Conservation (phyloP, 2,888 invertebrate genomes). For the Cheilosia vulpina region DNA sequence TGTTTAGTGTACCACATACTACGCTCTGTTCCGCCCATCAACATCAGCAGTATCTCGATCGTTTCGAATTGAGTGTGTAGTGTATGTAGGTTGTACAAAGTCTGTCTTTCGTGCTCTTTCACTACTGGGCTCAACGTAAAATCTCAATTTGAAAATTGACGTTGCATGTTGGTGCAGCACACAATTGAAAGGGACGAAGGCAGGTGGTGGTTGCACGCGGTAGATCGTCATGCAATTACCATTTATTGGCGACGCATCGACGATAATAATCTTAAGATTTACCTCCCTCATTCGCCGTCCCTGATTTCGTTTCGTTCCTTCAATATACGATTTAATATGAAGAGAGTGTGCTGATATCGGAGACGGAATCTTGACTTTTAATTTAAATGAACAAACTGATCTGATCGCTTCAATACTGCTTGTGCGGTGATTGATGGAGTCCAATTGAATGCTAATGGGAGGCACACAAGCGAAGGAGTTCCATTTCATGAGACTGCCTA, state of each 20-base stretch:
- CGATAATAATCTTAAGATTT: conserved; percentile 49
- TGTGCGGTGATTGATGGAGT: conserved; percentile 67
- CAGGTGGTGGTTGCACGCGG: conserved; percentile 28
- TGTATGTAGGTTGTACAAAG: conserved; percentile 27
- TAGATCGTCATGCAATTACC: conserved; percentile 52
- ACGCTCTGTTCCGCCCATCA: conserved; percentile 62
- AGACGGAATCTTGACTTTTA: conserved; percentile 55
- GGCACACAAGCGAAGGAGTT: conserved; percentile 31
- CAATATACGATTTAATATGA: background rate
- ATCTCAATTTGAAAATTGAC: conserved; percentile 63
- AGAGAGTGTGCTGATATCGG: conserved; percentile 50
- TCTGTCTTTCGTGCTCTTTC: conserved; percentile 3
- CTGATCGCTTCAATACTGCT: conserved; percentile 49
- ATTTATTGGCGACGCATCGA: conserved; percentile 57
- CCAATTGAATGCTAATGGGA: conserved; percentile 60
- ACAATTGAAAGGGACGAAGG: conserved; percentile 25
- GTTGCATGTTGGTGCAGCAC: conserved; percentile 48
- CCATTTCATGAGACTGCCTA: conserved; percentile 37
- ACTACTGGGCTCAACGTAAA: conserved; percentile 32
- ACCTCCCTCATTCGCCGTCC: conserved; percentile 9
- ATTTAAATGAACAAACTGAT: conserved; percentile 43
- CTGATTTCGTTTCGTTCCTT: conserved; percentile 19
- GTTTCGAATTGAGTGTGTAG: conserved; percentile 1
- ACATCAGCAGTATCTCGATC: conserved; percentile 56
- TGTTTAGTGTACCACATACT: conserved; percentile 62